Conservation (phyloP, 2,113 vertebrate species). For the Tiliqua scincoides region DNA sequence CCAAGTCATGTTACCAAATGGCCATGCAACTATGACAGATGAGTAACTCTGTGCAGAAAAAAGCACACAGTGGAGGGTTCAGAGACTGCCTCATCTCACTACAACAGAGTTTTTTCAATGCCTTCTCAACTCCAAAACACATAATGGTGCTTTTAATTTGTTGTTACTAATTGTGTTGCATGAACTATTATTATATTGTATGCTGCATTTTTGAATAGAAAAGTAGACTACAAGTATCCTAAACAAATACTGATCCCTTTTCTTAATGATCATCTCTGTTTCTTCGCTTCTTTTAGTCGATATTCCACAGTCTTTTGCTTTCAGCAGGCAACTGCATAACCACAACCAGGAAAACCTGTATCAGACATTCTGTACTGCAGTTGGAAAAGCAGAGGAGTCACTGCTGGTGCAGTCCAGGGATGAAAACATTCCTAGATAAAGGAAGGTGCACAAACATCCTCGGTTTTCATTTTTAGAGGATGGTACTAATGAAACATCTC, state of each 20-base stretch:
- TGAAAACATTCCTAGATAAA: not conserved
- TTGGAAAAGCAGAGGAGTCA: not conserved
- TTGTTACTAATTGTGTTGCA: no score
- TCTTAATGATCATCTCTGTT: not conserved
- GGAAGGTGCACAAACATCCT: not conserved
- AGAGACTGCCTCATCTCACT: not conserved
- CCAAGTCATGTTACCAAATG: not conserved
- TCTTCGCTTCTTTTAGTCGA: not conserved
- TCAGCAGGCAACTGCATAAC: not conserved
- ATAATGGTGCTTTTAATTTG: not conserved
- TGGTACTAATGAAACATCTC: not conserved
- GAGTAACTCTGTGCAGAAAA: not conserved
- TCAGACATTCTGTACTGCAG: not conserved
- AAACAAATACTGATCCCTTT: not conserved
- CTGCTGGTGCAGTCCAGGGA: not conserved
- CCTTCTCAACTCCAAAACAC: not conserved
- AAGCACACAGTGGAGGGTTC: not conserved
- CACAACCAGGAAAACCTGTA: no score
- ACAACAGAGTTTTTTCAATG: not conserved
- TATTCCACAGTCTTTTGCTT: not conserved
- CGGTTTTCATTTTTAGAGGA: not conserved
- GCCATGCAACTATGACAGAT: not conserved
- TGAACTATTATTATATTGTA: no score
- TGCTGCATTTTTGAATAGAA: no score
- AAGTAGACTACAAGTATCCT: no score